Evolutionary conservation across 2,888 invertebrate genomes (phyloP).

Genomic region (Calameuta pallipes): DNA sequence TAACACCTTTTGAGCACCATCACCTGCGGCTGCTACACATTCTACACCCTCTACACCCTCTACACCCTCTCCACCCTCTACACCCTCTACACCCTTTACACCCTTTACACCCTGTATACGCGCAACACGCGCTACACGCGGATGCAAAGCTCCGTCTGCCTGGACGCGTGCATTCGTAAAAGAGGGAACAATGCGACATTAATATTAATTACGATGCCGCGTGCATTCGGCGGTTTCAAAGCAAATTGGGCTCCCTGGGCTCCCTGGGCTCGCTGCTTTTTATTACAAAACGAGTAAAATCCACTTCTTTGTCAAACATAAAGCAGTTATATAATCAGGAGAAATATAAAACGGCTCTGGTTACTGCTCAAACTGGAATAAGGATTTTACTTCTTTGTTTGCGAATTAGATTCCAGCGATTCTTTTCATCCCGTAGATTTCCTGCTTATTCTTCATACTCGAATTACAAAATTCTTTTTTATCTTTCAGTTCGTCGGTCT

Average conservation of each 20-base stretch:
- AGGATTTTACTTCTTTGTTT: neutral
- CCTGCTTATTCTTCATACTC: too few relatives aligned
- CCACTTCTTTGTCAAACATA: neutral
- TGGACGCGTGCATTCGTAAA: neutral
- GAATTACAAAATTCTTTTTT: neutral
- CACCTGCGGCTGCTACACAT: neutral
- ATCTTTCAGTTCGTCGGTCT: neutral
- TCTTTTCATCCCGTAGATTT: neutral
- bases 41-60: too few relatives aligned
- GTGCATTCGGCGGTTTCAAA: slow-evolving; percentile 26
- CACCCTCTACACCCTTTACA: too few relatives aligned
- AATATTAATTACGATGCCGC: slow-evolving; percentile 51
- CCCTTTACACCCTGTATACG: too few relatives aligned
- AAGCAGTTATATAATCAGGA: neutral
- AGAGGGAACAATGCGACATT: slow-evolving; percentile 40
- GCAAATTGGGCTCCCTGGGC: slow-evolving; percentile 9
- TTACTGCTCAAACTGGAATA: neutral
- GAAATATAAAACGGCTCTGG: neutral
- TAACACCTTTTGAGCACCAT: neutral
- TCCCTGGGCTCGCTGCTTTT: neutral
- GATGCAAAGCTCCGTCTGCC: neutral
- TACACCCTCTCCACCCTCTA: too few relatives aligned
- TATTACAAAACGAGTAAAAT: neutral
- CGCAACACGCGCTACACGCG: neutral
- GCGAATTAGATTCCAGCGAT: neutral